Evolutionary conservation across 2,113 vertebrate species (phyloP).

Genomic region (Tenebrosternarchus preto): DNA sequence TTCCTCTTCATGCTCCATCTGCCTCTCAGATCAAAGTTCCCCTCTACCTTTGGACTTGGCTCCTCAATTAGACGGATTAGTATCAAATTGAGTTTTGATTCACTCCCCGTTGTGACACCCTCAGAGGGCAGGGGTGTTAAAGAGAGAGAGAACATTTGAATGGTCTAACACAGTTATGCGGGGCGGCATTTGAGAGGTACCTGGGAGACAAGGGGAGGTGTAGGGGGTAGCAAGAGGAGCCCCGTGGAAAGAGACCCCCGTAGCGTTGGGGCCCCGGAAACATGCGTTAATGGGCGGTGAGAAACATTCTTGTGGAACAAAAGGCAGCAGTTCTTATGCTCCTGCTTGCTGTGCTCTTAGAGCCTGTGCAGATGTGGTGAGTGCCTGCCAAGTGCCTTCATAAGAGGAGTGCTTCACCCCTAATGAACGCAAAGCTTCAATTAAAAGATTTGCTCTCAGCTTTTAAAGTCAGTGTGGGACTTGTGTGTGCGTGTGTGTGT

Average conservation of each 20-base stretch:
- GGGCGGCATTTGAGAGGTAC: not conserved
- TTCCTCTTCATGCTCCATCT: conserved; percentile 8
- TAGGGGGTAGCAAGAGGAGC: conserved; percentile 7
- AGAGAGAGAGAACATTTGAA: not conserved
- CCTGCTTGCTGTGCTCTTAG: not conserved
- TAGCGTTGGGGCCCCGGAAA: conserved; percentile 59
- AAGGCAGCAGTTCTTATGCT: conserved; percentile 21
- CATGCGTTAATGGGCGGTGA: conserved; percentile 53
- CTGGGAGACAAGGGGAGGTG: not conserved
- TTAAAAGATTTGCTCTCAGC: conserved; percentile 15
- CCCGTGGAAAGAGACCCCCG: conserved; percentile 48
- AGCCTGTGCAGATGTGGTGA: conserved; percentile 6
- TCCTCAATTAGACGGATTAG: conserved; percentile 69
- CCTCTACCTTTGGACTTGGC: conserved; percentile 56
- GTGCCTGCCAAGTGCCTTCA: conserved; percentile 29
- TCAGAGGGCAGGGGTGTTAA: conserved; percentile 29
- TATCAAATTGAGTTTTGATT: conserved; percentile 71
- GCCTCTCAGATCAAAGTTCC: conserved; percentile 64
- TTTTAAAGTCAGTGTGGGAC: conserved; percentile 49
- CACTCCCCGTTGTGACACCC: conserved; percentile 51
- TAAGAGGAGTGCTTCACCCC: conserved; percentile 8
- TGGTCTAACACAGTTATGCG: not conserved
- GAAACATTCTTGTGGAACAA: conserved; percentile 40
- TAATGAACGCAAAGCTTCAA: conserved; percentile 22
- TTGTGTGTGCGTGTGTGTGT: conserved; percentile 37